phyloP scores from a whole-genome alignment of 2,113 vertebrate species.

The Candoia aspera region DNA sequence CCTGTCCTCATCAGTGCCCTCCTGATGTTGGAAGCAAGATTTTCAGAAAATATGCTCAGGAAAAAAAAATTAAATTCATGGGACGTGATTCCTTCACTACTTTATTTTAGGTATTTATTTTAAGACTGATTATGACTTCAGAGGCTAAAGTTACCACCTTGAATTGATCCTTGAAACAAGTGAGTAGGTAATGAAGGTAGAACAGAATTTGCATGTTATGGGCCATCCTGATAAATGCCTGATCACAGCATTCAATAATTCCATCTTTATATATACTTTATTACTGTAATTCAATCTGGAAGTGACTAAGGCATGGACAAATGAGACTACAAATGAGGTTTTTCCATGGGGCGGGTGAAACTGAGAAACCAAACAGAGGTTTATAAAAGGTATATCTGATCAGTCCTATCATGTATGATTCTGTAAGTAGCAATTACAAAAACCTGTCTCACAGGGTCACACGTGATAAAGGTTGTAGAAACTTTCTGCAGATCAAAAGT shows the following conservation, averaged over 20 bases:
- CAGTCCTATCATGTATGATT: background rate
- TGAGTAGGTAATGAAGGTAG: background rate
- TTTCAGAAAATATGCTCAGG: background rate
- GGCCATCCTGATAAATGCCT: background rate
- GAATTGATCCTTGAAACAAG: background rate
- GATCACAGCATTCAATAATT: background rate
- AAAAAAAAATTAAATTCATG: background rate
- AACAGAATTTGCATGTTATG: background rate
- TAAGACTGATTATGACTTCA: background rate
- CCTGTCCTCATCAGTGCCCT: background rate
- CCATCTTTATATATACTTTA: background rate
- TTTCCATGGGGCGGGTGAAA: background rate
- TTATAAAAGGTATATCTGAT: background rate
- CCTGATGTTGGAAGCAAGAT: background rate
- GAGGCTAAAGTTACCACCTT: background rate
- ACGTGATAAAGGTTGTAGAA: background rate
- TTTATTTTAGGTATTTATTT: background rate
- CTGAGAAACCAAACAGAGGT: background rate
- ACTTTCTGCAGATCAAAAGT: slow-evolving; percentile 18
- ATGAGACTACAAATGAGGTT: background rate
- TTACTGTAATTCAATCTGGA: background rate
- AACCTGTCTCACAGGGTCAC: background rate
- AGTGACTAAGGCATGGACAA: background rate
- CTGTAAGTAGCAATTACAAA: background rate
- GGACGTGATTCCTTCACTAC: background rate